Evolutionary conservation across 2,888 invertebrate species (phyloP).

Genomic region (Dryobota labecula): DNA sequence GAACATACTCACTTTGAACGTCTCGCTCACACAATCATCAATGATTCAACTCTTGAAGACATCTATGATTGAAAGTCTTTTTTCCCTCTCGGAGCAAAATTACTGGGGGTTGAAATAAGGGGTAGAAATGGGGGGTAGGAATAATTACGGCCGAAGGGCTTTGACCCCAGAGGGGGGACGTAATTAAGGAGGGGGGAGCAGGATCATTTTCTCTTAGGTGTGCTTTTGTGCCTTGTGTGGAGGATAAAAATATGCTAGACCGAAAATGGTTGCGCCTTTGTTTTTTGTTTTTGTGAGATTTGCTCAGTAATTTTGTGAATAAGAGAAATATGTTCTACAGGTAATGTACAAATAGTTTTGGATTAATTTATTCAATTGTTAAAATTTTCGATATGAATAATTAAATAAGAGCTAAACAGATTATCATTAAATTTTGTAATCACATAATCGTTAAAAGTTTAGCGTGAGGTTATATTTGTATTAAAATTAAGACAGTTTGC

Average conservation of each 20-base stretch:
- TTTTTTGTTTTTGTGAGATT: constrained; percentile 8
- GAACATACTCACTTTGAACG: constrained; percentile 28
- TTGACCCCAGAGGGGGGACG: constrained; percentile 68
- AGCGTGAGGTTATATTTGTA: too few species aligned
- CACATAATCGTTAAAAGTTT: too few species aligned
- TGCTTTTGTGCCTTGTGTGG: constrained; percentile 64
- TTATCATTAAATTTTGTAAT: too few species aligned
- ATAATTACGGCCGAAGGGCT: constrained; percentile 78
- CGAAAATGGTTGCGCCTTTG: constrained; percentile 31
- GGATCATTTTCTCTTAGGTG: constrained; percentile 73
- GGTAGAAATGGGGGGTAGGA: constrained; percentile 69
- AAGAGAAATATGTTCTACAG: background rate
- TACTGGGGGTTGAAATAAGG: constrained; percentile 63
- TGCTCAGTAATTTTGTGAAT: background rate
- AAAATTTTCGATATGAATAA: too few species aligned
- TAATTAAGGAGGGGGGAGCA: constrained; percentile 77
- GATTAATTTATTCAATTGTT: too few species aligned
- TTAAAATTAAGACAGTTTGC: background rate
- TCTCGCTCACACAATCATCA: constrained; percentile 51
- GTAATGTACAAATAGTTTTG: background rate
- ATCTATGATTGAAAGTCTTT: constrained; percentile 76
- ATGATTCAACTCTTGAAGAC: constrained; percentile 58
- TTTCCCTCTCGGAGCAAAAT: constrained; percentile 60
- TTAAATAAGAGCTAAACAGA: too few species aligned
- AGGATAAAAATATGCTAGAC: constrained; percentile 41